Conservation (phyloP, 1,140 invertebrate species). For the Orchestia grillus region DNA sequence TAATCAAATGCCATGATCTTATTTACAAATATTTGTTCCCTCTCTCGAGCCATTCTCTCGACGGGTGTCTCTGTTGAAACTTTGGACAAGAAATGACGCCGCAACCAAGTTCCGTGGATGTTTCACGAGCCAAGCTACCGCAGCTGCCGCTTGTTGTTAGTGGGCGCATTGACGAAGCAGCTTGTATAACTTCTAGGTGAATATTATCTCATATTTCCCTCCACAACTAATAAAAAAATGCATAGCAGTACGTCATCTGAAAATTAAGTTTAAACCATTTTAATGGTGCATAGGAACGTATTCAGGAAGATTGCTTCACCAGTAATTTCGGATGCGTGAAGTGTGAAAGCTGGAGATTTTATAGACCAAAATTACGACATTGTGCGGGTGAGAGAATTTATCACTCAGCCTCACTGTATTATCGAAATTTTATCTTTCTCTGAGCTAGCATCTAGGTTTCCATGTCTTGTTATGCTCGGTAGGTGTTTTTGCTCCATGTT, state of each 20-base stretch:
- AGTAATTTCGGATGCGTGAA: background rate
- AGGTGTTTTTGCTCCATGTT: no score
- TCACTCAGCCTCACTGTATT: background rate
- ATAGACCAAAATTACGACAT: background rate
- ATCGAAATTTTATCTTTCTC: no score
- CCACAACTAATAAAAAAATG: background rate
- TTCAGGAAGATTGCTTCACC: background rate
- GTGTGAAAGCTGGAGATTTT: background rate
- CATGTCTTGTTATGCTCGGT: background rate
- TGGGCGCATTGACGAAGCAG: background rate
- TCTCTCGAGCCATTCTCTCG: slow-evolving; percentile 16
- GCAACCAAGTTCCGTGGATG: background rate
- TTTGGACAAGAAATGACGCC: background rate
- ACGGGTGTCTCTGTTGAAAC: slow-evolving; percentile 29
- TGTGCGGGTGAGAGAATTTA: background rate
- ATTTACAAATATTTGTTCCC: slow-evolving; percentile 5
- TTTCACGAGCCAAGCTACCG: background rate
- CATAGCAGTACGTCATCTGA: background rate
- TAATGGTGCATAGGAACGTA: background rate
- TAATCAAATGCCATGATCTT: background rate
- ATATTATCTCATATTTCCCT: background rate
- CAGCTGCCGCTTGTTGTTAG: background rate
- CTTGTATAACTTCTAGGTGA: background rate
- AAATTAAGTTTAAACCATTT: background rate
- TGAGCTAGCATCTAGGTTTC: background rate